Percentiles rank a stretch among this genome's conserved stretches.
phyloP scores from a whole-genome alignment of 2,888 invertebrate species.

The Nineta flava region DNA sequence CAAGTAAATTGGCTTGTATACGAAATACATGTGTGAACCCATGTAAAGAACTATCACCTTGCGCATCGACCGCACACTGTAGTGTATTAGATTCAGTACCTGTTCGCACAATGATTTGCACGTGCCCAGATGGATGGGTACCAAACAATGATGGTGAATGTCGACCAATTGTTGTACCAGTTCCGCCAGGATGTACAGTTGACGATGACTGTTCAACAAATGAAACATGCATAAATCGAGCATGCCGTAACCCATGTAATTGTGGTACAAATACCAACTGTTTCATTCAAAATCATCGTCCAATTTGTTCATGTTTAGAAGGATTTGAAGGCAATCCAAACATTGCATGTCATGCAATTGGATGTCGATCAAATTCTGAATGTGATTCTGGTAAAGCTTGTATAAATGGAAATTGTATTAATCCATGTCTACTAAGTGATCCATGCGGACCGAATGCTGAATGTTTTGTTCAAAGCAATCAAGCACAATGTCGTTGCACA shows the following conservation, averaged over 20 bases:
- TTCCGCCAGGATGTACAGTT: slow-evolving; percentile 57
- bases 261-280: slow-evolving; percentile 77
- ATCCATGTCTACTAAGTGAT: slow-evolving; percentile 66
- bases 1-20: slow-evolving; percentile 66
- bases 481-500: slow-evolving; percentile 63
- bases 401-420: slow-evolving; percentile 69
- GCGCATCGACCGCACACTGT: slow-evolving; percentile 57
- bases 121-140: slow-evolving; percentile 72
- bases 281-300: slow-evolving; percentile 65
- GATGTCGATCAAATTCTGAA: slow-evolving; percentile 69
- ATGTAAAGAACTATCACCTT: slow-evolving; percentile 60
- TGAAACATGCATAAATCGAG: slow-evolving; percentile 72
- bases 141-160: slow-evolving; percentile 68
- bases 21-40: slow-evolving; percentile 63
- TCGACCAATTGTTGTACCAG: slow-evolving; percentile 49
- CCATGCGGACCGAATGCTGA: slow-evolving; percentile 72
- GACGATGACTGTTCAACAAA: slow-evolving; percentile 63
- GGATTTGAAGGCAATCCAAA: slow-evolving; percentile 81
- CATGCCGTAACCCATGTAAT: slow-evolving; percentile 75
- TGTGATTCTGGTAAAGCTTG: slow-evolving; percentile 73
- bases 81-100: slow-evolving; percentile 73
- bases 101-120: slow-evolving; percentile 75
- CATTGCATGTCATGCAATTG: slow-evolving; percentile 59
- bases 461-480: slow-evolving; percentile 57
- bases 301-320: slow-evolving; percentile 69